Evolutionary conservation across 2,888 invertebrate species (phyloP), one percentile per base, ranked within the genome.

Genomic region (Gymnoscelis rufifasciata): DNA sequence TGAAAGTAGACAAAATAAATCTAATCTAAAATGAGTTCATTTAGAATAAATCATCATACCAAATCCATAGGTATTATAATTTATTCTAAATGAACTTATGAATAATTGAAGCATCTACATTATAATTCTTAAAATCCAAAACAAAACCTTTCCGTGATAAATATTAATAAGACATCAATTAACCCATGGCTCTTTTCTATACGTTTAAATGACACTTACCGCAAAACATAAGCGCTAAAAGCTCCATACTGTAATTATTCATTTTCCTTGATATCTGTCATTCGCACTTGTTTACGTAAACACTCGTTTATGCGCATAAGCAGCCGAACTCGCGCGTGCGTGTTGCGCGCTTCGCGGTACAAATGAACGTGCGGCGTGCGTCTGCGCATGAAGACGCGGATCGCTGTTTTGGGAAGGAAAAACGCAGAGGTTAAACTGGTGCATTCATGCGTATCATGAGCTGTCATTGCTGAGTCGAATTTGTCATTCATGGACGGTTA

Each of bases 261-360:
- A 60, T 65, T 1, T 47, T 52, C 19, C 35, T 7, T 10, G 10
- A 19, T 5, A 43, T 41, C 28, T 7, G 38, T 8, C 26, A 47
- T 50, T 36, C 51, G 43, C 51, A 39, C 47, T 44, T 29, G 14
- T 58, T 52, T 67, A 70, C 68, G 67, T 68, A 60, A 68, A 71
- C 70, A 71, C 70, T 68, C 61, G 61, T 59, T 64, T 64, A 23
- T 19, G 35, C 19, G 35, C 19, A 7, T 11, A 51, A 60, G 57
- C 54, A 41, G 51, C 57, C 63, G 63, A 68, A 66, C 66, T 60
- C 64, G 74, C 82, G 81, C 83, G 74, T 79, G 74, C 69, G 71
- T 74, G 71, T 67, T 60, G 66, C 77, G 76, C 81, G 83, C 70
- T 68, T 70, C 78, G 71, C 78, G 76, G 66, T 71, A 72, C 70